Percentiles rank a stretch among this genome's conserved stretches.
phyloP scores from a whole-genome alignment of 2,113 vertebrate genomes.

The Dromas ardeola region DNA sequence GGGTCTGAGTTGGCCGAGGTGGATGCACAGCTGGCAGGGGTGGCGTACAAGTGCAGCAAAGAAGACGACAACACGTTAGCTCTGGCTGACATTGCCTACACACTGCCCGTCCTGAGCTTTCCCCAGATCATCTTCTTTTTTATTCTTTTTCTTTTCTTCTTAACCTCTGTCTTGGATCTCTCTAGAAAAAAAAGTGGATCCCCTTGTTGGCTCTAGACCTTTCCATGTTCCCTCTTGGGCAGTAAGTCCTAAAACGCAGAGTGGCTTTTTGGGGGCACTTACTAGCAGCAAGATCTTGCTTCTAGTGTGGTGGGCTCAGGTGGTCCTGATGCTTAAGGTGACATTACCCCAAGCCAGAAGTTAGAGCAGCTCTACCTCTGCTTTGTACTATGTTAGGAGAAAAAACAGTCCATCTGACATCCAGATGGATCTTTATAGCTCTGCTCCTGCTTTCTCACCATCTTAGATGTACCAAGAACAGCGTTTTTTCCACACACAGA shows the following conservation, averaged over 20 bases:
- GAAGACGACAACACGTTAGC: rapidly evolving
- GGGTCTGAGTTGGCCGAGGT: background rate
- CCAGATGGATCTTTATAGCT: background rate
- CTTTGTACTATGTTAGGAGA: background rate
- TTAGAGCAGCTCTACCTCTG: background rate
- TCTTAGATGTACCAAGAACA: background rate
- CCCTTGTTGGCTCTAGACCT: background rate
- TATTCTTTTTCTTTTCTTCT: background rate
- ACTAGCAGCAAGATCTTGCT: background rate
- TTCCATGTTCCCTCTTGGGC: background rate
- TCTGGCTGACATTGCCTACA: background rate
- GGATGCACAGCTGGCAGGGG: background rate
- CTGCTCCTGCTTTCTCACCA: background rate
- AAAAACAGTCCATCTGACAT: background rate
- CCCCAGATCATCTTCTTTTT: background rate
- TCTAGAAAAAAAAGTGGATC: background rate
- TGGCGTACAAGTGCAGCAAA: background rate
- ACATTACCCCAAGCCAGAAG: background rate
- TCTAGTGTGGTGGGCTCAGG: background rate
- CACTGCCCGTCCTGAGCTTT: background rate
- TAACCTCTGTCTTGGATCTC: background rate
- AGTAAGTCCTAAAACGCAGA: background rate
- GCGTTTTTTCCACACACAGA: background rate
- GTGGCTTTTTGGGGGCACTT: background rate
- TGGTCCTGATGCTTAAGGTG: background rate